Percentiles rank a stretch among this genome's conserved stretches.
These are phyloP conservation scores for Hydrocynus forskahlii DNA, from an alignment of 2,797 vertebrate species.

Conservation along the genomic window DNA sequence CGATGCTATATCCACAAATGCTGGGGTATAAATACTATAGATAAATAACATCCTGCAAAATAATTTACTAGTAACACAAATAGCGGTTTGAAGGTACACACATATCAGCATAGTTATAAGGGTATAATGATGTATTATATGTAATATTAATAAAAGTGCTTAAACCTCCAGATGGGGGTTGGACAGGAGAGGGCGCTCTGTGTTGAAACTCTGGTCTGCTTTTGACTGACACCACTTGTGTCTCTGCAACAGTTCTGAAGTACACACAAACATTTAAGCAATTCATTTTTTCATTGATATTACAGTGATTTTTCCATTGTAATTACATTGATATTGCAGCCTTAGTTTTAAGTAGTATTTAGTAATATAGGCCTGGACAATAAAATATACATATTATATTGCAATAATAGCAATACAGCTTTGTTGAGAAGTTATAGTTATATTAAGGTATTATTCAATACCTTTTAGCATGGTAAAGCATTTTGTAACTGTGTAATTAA, in stretches of 20 bases:
- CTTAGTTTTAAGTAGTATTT: not conserved
- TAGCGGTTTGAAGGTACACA: not conserved
- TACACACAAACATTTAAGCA: not conserved
- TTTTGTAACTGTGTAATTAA: too few relatives aligned
- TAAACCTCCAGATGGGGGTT: constrained; percentile 71
- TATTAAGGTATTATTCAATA: too few relatives aligned
- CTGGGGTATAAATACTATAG: too few relatives aligned
- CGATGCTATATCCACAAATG: too few relatives aligned
- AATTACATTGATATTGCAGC: too few relatives aligned
- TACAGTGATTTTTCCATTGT: too few relatives aligned
- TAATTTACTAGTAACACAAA: too few relatives aligned
- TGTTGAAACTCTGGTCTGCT: constrained; percentile 61
- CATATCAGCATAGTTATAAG: not conserved
- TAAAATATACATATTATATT: not conserved
- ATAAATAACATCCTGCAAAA: too few relatives aligned
- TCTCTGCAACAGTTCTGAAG: constrained; percentile 67
- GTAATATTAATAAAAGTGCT: not conserved
- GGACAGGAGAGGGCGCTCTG: constrained; percentile 55
- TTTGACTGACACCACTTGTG: constrained; percentile 47
- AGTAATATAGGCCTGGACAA: not conserved
- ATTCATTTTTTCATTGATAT: not conserved
- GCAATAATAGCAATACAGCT: not conserved
- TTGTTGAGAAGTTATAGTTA: too few relatives aligned
- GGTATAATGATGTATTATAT: not conserved
- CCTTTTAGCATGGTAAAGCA: too few relatives aligned